These are phyloP conservation scores for Gymnocheta viridis DNA, from an alignment of 2,888 invertebrate species.

Conservation along the genomic window DNA sequence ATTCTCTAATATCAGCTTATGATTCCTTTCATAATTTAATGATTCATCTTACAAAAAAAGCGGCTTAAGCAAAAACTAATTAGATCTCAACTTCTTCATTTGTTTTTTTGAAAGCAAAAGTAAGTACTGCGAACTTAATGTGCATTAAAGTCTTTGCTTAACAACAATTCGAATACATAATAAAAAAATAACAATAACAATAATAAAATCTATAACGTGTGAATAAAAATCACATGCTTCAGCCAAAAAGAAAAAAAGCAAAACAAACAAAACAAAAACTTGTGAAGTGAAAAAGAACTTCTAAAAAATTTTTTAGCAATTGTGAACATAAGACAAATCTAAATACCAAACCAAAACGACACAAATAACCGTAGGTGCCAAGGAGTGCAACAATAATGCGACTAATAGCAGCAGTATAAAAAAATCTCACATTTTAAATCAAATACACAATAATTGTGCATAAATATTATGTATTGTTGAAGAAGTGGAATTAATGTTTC, in stretches of 20 bases:
- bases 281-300: constrained; percentile 39
- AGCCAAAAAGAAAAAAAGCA: background rate
- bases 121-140: constrained; percentile 31
- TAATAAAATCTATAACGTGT: constrained; percentile 68
- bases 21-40: constrained; percentile 12
- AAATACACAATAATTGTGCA: constrained; percentile 39
- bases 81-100: constrained; percentile 37
- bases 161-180: background rate
- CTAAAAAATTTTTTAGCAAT: constrained; percentile 51
- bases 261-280: constrained; percentile 10
- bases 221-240: constrained; percentile 53
- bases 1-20: background rate
- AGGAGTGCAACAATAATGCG: constrained; percentile 51
- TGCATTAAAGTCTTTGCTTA: constrained; percentile 19
- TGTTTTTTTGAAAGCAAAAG: constrained; percentile 55
- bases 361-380: constrained; percentile 65
- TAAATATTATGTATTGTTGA: constrained; percentile 32
- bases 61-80: constrained; percentile 8
- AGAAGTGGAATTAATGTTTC: background rate
- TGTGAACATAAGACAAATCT: constrained; percentile 59
- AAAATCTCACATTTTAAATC: constrained; percentile 45
- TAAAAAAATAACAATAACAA: constrained; percentile 22
- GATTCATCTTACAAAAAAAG: constrained; percentile 21
- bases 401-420: background rate
- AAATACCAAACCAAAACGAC: constrained; percentile 67